Evolutionary conservation across 2,113 vertebrate genomes (phyloP), one percentile per base, ranked within the genome.

Genomic region (Peromyscus polionotus): DNA sequence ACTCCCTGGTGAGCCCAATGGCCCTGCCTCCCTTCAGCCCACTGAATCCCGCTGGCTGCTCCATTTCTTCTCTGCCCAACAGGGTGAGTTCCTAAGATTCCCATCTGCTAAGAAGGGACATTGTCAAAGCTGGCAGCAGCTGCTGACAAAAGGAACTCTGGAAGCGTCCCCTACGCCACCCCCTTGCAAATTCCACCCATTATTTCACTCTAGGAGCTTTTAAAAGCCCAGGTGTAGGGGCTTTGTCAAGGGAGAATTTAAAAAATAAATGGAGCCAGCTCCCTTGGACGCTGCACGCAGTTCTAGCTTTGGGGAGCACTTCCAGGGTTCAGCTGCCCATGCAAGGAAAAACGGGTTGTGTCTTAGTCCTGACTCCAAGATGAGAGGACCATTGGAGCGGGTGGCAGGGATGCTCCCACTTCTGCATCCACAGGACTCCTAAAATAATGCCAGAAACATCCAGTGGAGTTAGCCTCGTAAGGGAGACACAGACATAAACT

Each of bases 91-190:
- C 1, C 98, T 97, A 86, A 97, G 91, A 39, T n/a, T 63, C 80
- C 95, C 97, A 93, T 87, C 61, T 87, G 51, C 57, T 75, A 68
- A 92, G 93, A 97, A 98, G 95, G 97, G 96, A 97, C 76, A 26
- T 96, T 97, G 95, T 92, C 97, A 97, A 97, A 93, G 68, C 90
- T 93, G 85, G 97, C 98, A 98, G 96, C 96, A 96, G 96, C 96
- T 98, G 88, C 76, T 90, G 54, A 87, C 91, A 70, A 83, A 70
- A 88, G 97, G 97, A 96, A 97, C 5, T 33, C 57, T 65, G 24
- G 16, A 20, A 63, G 22, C 42, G 45, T 24, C 13, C 36, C 31
- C 36, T 97, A 42, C 90, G 96, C 42, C 65, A 63, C 48, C 79
- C 95, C 87, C 88, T 93, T 94, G 70, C 68, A 84, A 90, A 95